These are phyloP conservation scores for Mesoligia furuncula DNA, from an alignment of 2,888 invertebrate species.

Conservation along the genomic window DNA sequence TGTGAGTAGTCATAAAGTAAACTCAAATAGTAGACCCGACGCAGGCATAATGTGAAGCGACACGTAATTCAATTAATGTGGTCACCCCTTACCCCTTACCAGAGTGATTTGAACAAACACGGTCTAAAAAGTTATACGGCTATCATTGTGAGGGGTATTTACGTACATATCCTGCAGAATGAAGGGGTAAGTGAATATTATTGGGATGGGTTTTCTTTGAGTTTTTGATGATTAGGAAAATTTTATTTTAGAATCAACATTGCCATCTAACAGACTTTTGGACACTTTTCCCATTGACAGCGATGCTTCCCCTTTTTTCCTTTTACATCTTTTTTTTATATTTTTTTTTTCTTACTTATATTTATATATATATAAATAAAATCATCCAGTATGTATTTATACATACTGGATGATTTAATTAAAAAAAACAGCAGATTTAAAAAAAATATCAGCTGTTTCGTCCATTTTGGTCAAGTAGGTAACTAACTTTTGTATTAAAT, in stretches of 20 bases:
- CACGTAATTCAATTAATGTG: conserved; percentile 85
- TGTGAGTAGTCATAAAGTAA: conserved; percentile 66
- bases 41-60: conserved; percentile 69
- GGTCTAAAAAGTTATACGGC: conserved; percentile 80
- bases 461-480: too few relatives aligned
- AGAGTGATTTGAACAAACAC: conserved; percentile 78
- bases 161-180: conserved; percentile 73
- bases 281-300: too few relatives aligned
- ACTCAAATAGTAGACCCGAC: conserved; percentile 56
- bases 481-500: too few relatives aligned
- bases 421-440: too few relatives aligned
- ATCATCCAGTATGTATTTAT: too few relatives aligned
- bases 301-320: too few relatives aligned
- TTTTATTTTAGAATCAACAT: not conserved
- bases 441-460: too few relatives aligned
- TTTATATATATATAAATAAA: too few relatives aligned
- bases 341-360: too few relatives aligned
- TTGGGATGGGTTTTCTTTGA: conserved; percentile 25
- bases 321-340: too few relatives aligned
- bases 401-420: too few relatives aligned
- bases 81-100: conserved; percentile 67
- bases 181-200: conserved; percentile 51
- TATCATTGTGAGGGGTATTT: conserved; percentile 77
- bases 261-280: too few relatives aligned
- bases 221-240: not conserved